Base-by-base conservation (phyloP, 2,113 vertebrate genomes). In the Alethe diademata region DNA sequence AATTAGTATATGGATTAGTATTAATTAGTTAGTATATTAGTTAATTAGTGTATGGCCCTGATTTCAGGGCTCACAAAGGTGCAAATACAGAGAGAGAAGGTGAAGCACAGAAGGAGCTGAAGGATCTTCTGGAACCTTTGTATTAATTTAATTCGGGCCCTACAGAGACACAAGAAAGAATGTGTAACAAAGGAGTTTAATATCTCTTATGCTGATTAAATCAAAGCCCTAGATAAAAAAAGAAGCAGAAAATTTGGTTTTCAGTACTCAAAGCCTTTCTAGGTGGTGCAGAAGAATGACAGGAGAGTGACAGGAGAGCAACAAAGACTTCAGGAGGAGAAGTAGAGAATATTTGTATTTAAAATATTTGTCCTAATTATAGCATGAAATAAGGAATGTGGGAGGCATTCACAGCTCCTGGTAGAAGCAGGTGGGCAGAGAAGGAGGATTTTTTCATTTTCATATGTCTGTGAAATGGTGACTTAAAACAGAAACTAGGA, bases 351-450 rank as follows among this genome's bases (percentile, higher is more conserved):
- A 94, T 92, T 91, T 91, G 76, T 93, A 78, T 92, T 92, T 96
- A 40, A 86, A 88, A 84, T 84, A 90, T 97, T 95, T 96, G 33
- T 73, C 73, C 85, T 93, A 96, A 96, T 93, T 94, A 94, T 95
- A 95, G 36, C 40, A 54, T 64, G 18, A 84, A 93, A 88, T 40
- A 65, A 50, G 72, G 86, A 86, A 51, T 78, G 87, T 94, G 43
- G 92, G 92, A 92, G 69, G 72, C 4, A 4, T 93, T 82, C 28
- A 9, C 50, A 84, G 54, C 40, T 93, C 50, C 51, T 88, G 35
- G 80, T 57, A 90, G 88, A 94, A 96, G 69, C 42, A 90, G 78
- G 84, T 90, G 78, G 83, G 78, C 47, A 93, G 67, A 86, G 29
- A 74, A 87, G 23, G 51, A 92, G 10, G 31, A 31, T 79, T 91